These are phyloP conservation scores for Globodera ellingtonae DNA, from an alignment of 1,140 invertebrate genomes.

Conservation along the genomic window DNA sequence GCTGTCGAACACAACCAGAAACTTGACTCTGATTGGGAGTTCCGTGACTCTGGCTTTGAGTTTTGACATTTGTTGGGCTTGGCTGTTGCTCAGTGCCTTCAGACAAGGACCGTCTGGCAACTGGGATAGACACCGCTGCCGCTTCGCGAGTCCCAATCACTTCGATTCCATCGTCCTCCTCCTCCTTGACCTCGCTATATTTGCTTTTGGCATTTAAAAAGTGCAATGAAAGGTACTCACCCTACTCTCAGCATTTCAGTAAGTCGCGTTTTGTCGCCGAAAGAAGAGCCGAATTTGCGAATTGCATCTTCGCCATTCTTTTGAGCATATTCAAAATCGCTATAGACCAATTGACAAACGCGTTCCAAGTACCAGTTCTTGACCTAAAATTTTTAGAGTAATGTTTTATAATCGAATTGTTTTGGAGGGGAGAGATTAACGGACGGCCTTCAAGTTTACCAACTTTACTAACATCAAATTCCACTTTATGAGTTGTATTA, in stretches of 20 bases:
- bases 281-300: constrained; percentile 2
- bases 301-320: constrained; percentile 11
- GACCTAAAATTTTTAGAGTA: neutral
- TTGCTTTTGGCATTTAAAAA: neutral
- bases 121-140: neutral
- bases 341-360: constrained; percentile 15
- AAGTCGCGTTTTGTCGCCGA: constrained; percentile 5
- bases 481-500: constrained; percentile 7
- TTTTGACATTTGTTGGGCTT: neutral
- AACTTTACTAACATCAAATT: constrained; percentile 14
- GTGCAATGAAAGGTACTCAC: neutral
- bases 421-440: too few species aligned
- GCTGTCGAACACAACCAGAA: too few species aligned
- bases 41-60: neutral
- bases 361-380: constrained; percentile 30
- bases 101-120: neutral
- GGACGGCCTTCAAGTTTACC: too few species aligned
- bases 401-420: neutral
- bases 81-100: neutral
- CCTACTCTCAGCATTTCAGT: constrained; percentile 8
- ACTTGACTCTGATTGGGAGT: neutral
- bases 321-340: constrained; percentile 20
- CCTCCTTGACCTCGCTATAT: constrained; percentile 14
- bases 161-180: neutral
- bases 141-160: neutral